Evolutionary conservation across 2,797 vertebrate genomes (phyloP).

Genomic region (Potorous gilbertii): DNA sequence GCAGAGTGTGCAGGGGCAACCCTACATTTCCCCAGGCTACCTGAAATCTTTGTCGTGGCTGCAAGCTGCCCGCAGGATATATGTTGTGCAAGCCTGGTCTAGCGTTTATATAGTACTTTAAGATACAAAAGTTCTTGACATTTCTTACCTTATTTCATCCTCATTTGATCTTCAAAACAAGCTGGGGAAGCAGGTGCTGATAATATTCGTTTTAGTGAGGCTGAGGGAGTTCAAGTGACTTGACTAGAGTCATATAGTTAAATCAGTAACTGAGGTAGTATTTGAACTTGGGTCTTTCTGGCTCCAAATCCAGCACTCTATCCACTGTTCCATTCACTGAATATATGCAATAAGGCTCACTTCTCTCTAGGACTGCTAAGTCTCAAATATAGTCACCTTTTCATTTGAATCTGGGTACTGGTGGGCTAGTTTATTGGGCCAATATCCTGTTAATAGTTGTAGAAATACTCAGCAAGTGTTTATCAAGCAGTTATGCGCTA

Average conservation of each 20-base stretch:
- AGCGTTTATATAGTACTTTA: background rate
- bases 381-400: background rate
- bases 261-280: background rate
- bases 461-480: background rate
- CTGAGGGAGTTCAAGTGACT: background rate
- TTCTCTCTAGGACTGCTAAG: background rate
- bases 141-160: background rate
- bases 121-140: background rate
- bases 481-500: background rate
- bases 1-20: no score
- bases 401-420: background rate
- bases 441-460: background rate
- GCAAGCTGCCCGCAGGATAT: no score
- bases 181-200: background rate
- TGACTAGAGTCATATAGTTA: background rate
- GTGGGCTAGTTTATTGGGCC: background rate
- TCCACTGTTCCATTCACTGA: background rate
- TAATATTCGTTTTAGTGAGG: background rate
- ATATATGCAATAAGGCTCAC: background rate
- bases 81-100: no score
- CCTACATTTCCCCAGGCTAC: no score
- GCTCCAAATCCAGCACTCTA: background rate
- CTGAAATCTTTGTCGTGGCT: no score
- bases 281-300: background rate
- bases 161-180: background rate